Base-by-base conservation (phyloP, 1,140 invertebrate genomes). In the Drosophila teissieri region DNA sequence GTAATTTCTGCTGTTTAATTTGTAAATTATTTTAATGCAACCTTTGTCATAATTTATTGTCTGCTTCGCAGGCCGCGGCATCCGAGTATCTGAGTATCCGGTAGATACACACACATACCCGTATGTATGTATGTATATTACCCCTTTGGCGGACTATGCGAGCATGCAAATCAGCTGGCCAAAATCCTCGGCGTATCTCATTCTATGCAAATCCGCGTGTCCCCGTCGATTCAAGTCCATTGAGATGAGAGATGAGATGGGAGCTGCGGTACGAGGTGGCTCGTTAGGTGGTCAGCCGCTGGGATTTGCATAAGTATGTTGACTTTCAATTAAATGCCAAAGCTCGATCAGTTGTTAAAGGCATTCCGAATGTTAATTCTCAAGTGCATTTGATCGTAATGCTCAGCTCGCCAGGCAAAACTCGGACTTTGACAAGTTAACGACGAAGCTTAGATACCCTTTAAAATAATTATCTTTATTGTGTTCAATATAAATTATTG, bases 331-430 rank as follows among this genome's bases (percentile, higher is more conserved):
- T 89, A 89, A 89, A 88, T 88, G 76, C 83, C 84, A 88, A 60
- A 64, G 73, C 75, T 48, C 36, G 68, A 60, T 37, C 82, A 86
- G 74, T 86, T 86, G 83, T 86, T 86, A 78, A 73, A 79, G 55
- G 83, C 85, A 89, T 89, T 84, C 85, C 84, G 68, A 90, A 89
- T 89, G 84, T 89, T 80, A 84, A 89, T 89, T 89, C 84, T 84
- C 84, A 88, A 88, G 83, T 88, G 84, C 79, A 88, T 88, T 88
- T 76, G 57, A 57, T 62, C 55, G 53, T 31, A 76, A 68, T 39
- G 54, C 37, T n/a, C 31, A 49, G 49, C 36, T n/a, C 17, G 39
- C 27, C 36, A 49, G 45, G 11, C 39, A 31, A 73, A 63, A 44
- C 24, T 12, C 3, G 17, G 1, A 61, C 31, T 17, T 52, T 45